Base-by-base conservation (phyloP, 2,113 vertebrate genomes). In the zebrafish (Danio rerio) region DNA sequence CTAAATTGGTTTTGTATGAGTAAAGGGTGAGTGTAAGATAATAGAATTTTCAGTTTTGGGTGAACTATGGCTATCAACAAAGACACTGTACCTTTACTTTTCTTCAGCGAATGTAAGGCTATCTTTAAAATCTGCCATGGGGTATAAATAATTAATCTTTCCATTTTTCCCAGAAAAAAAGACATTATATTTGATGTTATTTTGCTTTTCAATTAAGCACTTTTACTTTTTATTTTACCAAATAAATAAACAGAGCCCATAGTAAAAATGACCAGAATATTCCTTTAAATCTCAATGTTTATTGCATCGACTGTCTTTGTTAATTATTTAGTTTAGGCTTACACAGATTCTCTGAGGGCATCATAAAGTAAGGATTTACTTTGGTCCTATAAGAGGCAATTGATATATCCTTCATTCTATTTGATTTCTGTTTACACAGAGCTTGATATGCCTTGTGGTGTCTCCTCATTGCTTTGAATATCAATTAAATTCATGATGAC, bases 321-420 rank as follows among this genome's bases (percentile, higher is more conserved):
- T 74, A 74, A 47, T 58, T 7, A 61, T 59, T 47, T 21, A 47
- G 73, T 61, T 75, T 61, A 15, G 10, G 21, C 72, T 75, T 12
- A 75, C 72, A 18, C 42, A 59, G 53, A 75, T 59, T n/a, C 73
- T 75, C 56, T 0, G 55, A 15, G 73, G 55, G 73, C 73, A 75
- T 75, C 40, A 61, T 75, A 47, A 75, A 61, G 18, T 12, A 47
- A 75, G 18, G 42, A 75, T 75, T 59, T 59, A 61, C 7, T 5
- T 2, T 12, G 42, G 3, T 9, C 53, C 56, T 13, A 16, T 61
- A 47, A 59, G n/a, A 59, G 55, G 55, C 73, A 45, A 75, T 47
- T 75, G 73, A 47, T 59, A 20, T 59, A 74, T 58, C 52, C 40
- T 4, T 45, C 71, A 43, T 43, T 56, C 31, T 74, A 43, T 56